Evolutionary conservation across 2,888 invertebrate species (phyloP), one percentile per base, ranked within the genome.

Genomic region (Drosophila multiciliata): DNA sequence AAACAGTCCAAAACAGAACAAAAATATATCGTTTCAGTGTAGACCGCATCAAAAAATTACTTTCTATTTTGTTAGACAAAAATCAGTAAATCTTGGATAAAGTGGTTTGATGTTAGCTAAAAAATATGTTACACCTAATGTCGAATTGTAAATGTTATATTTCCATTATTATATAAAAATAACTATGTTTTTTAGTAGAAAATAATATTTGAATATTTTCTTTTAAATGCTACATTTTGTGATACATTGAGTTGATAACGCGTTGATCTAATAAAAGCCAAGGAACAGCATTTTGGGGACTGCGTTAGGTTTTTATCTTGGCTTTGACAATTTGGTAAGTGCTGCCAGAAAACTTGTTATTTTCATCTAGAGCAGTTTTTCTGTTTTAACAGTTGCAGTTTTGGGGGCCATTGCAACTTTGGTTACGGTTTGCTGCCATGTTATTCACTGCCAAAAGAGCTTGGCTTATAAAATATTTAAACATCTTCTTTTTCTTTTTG

Each of bases 381-480:
- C 40, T 20, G 53, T 29, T 71, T 70, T 63, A 65, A 40, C 11
- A 42, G 49, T 48, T 67, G 63, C 53, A n/a, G 66, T 64, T 66
- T 48, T 52, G 53, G 68, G 63, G 69, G 65, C 68, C 68, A 64
- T 70, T 79, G 84, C 82, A 87, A 76, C 78, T 77, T 81, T 61
- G 81, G 81, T 75, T 77, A 71, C 69, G 70, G 80, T 66, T 81
- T 74, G 82, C 79, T 77, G 84, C 78, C 62, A 66, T 73, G 83
- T 66, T 80, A 59, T 76, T 66, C 65, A 62, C 69, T 71, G 77
- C 72, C 78, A 82, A 80, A 73, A 82, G 88, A 72, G 78, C 73
- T 87, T 83, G 83, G 86, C 75, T 86, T 87, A 83, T 87, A 88
- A 87, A 87, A 87, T 87, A 87, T 87, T 86, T 88, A 89, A 87